Evolutionary conservation across 2,888 invertebrate genomes (phyloP), one percentile per base, ranked within the genome.

Genomic region (Gisinianus flammeolus): DNA sequence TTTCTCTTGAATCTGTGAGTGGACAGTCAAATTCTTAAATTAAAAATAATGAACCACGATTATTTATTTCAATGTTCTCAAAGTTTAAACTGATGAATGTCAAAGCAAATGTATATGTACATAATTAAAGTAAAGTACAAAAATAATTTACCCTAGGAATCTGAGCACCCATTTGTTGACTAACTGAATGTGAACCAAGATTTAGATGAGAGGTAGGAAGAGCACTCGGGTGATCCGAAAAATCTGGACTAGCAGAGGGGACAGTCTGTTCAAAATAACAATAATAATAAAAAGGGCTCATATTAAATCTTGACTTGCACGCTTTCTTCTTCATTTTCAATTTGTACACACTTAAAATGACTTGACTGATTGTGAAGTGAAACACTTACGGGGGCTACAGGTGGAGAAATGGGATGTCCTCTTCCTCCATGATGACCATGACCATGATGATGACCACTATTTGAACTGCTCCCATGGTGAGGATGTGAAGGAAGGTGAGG

Each of bases 171-270:
- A 83, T 80, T 52, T 80, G 80, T 52, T 80, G 80, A 73, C 81
- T 80, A 79, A 83, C 81, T 76, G 82, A 79, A 81, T 83, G 82
- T 58, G 80, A 79, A 70, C 80, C 82, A 64, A 83, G 80, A 74
- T 79, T 81, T 33, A 83, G 58, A 31, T 81, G 73, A 12, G 81
- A 81, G 33, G 77, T 54, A 16, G 80, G 77, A 35, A 80, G 80
- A 33, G 78, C 71, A 52, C 52, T 76, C 5, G 76, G 68, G 68
- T 76, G 76, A 56, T 76, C 72, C 12, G 69, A 66, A 44, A 68
- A 44, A 68, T 68, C 68, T 0, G 68, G 68, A 68, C 68, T 68
- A 64, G 78, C 78, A 22, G 80, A 79, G 0, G 79, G 79, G 28
- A 80, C 74, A n/a, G n/a, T n/a, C n/a, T n/a, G n/a, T n/a, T n/a